These are phyloP conservation scores for Sanderia malayensis DNA, from an alignment of 30 jellyfish, hydroid and myxozoan species.

Conservation along the genomic window DNA sequence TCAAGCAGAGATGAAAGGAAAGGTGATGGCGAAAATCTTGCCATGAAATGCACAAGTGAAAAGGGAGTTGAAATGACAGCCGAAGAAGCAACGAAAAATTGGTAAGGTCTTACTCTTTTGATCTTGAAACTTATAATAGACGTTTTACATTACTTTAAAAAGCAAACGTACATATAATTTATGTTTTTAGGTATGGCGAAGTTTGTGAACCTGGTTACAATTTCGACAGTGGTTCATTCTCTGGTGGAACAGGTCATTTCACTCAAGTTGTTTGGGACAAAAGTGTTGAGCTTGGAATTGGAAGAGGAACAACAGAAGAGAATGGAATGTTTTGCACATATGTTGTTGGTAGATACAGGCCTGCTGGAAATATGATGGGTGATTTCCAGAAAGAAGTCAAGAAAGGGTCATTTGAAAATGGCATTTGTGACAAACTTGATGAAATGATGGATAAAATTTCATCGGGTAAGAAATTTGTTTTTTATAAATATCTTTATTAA, in stretches of 20 bases:
- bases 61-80: conserved; percentile 19
- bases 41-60: conserved; percentile 32
- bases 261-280: conserved; percentile 80
- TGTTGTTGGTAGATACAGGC: conserved; percentile 83
- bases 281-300: conserved; percentile 71
- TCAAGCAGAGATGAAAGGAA: conserved; percentile 15
- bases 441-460: conserved; percentile 10
- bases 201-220: conserved; percentile 83
- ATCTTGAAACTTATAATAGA: too few relatives aligned
- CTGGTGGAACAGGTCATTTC: conserved; percentile 71
- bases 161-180: background rate
- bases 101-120: too few relatives aligned
- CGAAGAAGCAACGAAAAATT: conserved; percentile 43
- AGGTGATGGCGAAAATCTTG: conserved; percentile 44
- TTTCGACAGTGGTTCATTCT: conserved; percentile 48
- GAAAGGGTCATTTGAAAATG: conserved; percentile 58
- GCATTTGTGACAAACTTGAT: conserved; percentile 39
- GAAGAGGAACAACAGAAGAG: conserved; percentile 51
- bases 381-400: conserved; percentile 64
- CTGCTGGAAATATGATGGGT: conserved; percentile 76
- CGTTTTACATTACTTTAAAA: too few relatives aligned
- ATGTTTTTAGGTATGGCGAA: conserved; percentile 71
- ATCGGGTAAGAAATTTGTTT: conserved; percentile 4
- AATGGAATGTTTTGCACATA: conserved; percentile 67
- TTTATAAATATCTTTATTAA: too few relatives aligned